Conservation (phyloP, 2,888 invertebrate species). For the Plemyria rubiginata region DNA sequence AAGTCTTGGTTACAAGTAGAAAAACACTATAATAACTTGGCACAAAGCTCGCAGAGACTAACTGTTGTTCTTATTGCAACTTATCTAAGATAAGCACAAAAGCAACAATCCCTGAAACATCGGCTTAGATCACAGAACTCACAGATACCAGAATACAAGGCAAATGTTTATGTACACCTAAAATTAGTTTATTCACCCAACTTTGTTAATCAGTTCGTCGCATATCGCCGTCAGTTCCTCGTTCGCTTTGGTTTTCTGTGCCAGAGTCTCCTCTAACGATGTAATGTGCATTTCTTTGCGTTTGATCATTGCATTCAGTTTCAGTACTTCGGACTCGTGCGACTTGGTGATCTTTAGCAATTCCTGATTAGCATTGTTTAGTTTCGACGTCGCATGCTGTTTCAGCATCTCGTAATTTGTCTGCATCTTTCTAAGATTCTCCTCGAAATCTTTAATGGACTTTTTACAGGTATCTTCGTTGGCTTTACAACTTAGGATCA, state of each 20-base stretch:
- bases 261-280: slow-evolving; percentile 92
- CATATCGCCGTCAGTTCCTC: slow-evolving; percentile 95
- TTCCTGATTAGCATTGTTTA: slow-evolving; percentile 91
- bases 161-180: slow-evolving; percentile 51
- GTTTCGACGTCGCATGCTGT: slow-evolving; percentile 94
- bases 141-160: slow-evolving; percentile 54
- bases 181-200: slow-evolving; percentile 64
- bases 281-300: slow-evolving; percentile 94
- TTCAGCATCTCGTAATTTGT: slow-evolving; percentile 94
- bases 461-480: slow-evolving; percentile 88
- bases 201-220: slow-evolving; percentile 94
- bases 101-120: slow-evolving; percentile 58
- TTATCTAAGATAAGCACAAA: slow-evolving; percentile 72
- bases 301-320: slow-evolving; percentile 93
- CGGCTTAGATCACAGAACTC: slow-evolving; percentile 62
- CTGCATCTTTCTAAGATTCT: slow-evolving; percentile 89
- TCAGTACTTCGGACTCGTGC: slow-evolving; percentile 92
- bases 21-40: slow-evolving; percentile 63
- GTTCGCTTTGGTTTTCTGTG: slow-evolving; percentile 95
- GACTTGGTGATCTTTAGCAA: slow-evolving; percentile 89
- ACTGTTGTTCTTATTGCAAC: slow-evolving; percentile 54
- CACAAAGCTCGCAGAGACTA: slow-evolving; percentile 60
- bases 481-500: slow-evolving; percentile 81
- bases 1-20: slow-evolving; percentile 51
- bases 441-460: slow-evolving; percentile 88